Evolutionary conservation across 2,113 vertebrate species (phyloP).

Genomic region (Burhinus bistriatus): DNA sequence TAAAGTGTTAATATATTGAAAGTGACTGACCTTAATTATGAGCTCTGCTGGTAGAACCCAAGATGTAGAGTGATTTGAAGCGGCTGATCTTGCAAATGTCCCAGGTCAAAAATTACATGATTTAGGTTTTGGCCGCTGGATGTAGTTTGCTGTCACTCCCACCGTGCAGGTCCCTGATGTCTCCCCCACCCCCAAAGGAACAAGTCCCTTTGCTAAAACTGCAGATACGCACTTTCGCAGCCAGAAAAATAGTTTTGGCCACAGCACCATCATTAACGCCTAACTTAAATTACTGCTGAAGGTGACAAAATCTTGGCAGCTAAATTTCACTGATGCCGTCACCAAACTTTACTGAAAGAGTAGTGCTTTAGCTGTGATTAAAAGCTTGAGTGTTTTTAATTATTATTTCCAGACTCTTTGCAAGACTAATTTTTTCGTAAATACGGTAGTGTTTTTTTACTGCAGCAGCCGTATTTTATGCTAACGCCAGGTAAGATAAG

Average conservation of each 20-base stretch:
- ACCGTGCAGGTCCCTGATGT: neutral
- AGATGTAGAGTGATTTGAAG: neutral
- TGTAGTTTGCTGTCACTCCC: neutral
- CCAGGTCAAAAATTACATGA: neutral
- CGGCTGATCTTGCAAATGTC: neutral
- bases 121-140: neutral
- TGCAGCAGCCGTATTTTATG: neutral
- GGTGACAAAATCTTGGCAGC: neutral
- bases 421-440: neutral
- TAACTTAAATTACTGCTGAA: neutral
- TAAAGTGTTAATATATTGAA: neutral
- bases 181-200: rapidly evolving
- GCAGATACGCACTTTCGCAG: neutral
- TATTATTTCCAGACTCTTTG: neutral
- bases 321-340: neutral
- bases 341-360: neutral
- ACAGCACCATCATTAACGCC: neutral
- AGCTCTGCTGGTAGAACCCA: neutral
- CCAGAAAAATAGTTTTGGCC: neutral
- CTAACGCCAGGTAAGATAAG: neutral
- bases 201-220: neutral
- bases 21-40: neutral
- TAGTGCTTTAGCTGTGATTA: neutral
- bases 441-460: neutral
- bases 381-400: neutral